Base-by-base conservation (phyloP, 1,140 invertebrate species). In the Trypoxylus dichotomus region DNA sequence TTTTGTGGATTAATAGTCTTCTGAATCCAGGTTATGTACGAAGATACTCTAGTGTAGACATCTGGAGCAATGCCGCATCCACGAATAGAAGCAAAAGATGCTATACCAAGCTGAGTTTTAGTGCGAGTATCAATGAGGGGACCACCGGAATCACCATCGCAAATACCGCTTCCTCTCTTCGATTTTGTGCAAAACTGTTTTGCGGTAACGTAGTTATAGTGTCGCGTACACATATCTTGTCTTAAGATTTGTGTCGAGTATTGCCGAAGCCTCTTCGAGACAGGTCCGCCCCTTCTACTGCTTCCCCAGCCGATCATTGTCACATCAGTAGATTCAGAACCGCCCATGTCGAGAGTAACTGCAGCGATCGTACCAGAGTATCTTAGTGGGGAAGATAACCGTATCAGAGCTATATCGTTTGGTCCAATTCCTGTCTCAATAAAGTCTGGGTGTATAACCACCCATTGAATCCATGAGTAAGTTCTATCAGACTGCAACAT, bases 61-160 rank as follows among this genome's bases (percentile, higher is more conserved):
- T 75, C 74, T 7, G 74, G 74, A 25, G 7, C 74, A 42, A 19
- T 54, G 41, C 25, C 74, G 21, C 74, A 75, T 47, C 8, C 32
- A 8, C 41, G 21, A 27, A 2, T n/a, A 8, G 1, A 24, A 25
- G 27, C 7, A 3, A 43, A 75, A 0, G 74, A 75, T 8, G 21
- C n/a, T 7, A 75, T 25, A 10, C 74, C 74, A 43, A 54, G 32
- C 25, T 78, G 77, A 19, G 29, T 21, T 1, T 24, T 19, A 37
- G 1, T 73, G 24, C 68, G 25, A 19, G 10, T 58, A 5, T 25
- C 13, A 27, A 72, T 86, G 68, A 92, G 77, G 42, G 90, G 90
- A 76, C 91, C 88, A 60, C 91, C 91, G 2, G 90, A 91, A 84
- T 92, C 91, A 68, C 91, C 90, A 82, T 89, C 86, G 76, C 90